Percentiles rank a stretch among this genome's conserved stretches.
phyloP scores from a whole-genome alignment of 2,113 vertebrate species.

The Haplochromis vanheusdeni region DNA sequence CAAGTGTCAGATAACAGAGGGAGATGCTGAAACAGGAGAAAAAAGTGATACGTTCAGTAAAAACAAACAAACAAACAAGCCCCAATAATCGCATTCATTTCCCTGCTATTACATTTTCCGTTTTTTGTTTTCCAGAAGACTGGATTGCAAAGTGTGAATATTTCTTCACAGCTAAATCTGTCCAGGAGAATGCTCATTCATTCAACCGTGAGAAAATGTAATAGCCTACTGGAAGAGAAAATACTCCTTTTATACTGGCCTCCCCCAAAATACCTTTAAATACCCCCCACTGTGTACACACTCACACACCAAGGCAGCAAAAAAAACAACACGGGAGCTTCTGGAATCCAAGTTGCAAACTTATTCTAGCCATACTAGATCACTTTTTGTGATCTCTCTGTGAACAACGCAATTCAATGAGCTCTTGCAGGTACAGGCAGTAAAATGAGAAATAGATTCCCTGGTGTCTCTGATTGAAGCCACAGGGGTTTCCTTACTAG shows the following conservation, averaged over 20 bases:
- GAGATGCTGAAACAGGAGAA: neutral
- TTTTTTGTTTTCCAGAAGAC: neutral
- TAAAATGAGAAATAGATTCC: neutral
- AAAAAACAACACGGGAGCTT: neutral
- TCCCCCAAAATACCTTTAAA: neutral
- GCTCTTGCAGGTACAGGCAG: neutral
- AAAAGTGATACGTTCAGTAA: neutral
- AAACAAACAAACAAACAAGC: neutral
- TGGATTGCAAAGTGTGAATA: neutral
- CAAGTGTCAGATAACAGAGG: neutral
- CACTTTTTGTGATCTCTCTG: neutral
- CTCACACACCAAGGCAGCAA: neutral
- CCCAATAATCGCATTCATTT: accelerated
- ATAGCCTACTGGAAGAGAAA: neutral
- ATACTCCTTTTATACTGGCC: neutral
- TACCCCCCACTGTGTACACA: neutral
- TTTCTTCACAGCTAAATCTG: neutral
- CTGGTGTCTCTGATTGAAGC: neutral
- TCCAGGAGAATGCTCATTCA: neutral
- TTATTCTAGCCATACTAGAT: neutral
- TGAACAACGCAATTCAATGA: neutral
- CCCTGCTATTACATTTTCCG: neutral
- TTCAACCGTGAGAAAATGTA: neutral
- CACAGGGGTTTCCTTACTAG: neutral
- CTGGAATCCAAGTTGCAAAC: neutral